Evolutionary conservation across 2,797 vertebrate genomes (phyloP), one percentile per base, ranked within the genome.

Genomic region (Amblyopsis hoosieri): DNA sequence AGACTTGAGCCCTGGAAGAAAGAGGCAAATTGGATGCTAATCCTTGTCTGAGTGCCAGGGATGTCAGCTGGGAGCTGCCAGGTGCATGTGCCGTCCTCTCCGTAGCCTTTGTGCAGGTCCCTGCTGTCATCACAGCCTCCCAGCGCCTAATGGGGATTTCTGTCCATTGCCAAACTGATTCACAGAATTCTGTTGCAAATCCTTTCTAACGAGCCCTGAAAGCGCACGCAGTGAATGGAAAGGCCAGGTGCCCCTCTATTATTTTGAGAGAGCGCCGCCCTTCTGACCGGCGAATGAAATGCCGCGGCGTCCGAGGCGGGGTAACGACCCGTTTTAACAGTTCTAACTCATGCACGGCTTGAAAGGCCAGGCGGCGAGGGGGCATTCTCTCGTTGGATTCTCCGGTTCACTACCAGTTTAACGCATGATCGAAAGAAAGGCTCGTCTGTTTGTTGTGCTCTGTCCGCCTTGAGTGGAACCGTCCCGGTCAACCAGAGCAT

Each of bases 1-100:
- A 90, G 89, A 61, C 58, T 67, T 86, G 90, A 92, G 87, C 91
- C 85, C 79, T 75, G 74, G 84, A 89, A 91, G 86, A 91, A 86
- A 87, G 75, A 71, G 76, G 77, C 90, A 86, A 90, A 92, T 89
- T 93, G 85, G 87, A 88, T 63, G 78, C 66, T 92, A 92, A 93
- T 92, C 91, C 88, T 73, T 19, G 85, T 87, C 83, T 85, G 86
- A 82, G 84, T 59, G 79, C 85, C 88, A 79, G 87, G 86, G 86
- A 91, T 87, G 89, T 89, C 88, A 87, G 88, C 83, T 88, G 86
- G 86, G 89, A 85, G 83, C 84, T 89, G 87, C 90, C 90, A 88
- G 89, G 87, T 92, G 90, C 83, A 76, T 53, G 29, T 73, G 80
- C 78, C 53, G 85, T 90, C 82, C 80, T 81, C 84, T 90, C 86